phyloP scores from a whole-genome alignment of 1,140 invertebrate species.

The Lerema accius region DNA sequence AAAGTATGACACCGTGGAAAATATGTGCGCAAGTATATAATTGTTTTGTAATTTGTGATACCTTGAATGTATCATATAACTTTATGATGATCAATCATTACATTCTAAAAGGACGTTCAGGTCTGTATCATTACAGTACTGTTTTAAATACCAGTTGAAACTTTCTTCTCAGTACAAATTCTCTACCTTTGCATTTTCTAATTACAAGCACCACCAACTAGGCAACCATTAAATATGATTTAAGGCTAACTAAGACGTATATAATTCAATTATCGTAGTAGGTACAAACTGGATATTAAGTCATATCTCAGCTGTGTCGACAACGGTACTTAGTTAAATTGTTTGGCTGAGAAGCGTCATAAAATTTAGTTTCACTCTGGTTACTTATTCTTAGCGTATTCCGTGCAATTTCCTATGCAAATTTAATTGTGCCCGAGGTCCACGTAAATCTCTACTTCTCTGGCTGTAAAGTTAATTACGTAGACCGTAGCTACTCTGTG shows the following conservation, averaged over 20 bases:
- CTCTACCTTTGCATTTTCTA: too few relatives aligned
- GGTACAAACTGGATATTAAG: slow-evolving; percentile 17
- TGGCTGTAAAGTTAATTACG: slow-evolving; percentile 79
- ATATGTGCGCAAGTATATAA: too few relatives aligned
- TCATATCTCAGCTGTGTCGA: slow-evolving; percentile 18
- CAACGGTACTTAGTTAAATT: slow-evolving; percentile 26
- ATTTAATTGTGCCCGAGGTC: slow-evolving; percentile 79
- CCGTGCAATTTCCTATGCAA: slow-evolving; percentile 81
- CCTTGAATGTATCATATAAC: too few relatives aligned
- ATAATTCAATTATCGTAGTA: slow-evolving; percentile 5
- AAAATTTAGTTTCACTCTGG: slow-evolving; percentile 69
- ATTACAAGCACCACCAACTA: too few relatives aligned
- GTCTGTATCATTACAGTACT: too few relatives aligned
- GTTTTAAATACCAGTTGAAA: too few relatives aligned
- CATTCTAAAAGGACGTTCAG: too few relatives aligned
- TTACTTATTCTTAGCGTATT: slow-evolving; percentile 77
- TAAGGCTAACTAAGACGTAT: background rate
- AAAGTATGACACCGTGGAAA: too few relatives aligned
- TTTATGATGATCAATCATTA: too few relatives aligned
- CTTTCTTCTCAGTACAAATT: too few relatives aligned
- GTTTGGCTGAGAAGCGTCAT: slow-evolving; percentile 44
- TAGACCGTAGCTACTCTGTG: slow-evolving; percentile 56
- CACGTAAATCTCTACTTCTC: slow-evolving; percentile 77
- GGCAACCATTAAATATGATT: background rate
- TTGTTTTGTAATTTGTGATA: too few relatives aligned